These are phyloP conservation scores for Drosophila subquinaria DNA, from an alignment of 2,888 invertebrate species.

Conservation along the genomic window DNA sequence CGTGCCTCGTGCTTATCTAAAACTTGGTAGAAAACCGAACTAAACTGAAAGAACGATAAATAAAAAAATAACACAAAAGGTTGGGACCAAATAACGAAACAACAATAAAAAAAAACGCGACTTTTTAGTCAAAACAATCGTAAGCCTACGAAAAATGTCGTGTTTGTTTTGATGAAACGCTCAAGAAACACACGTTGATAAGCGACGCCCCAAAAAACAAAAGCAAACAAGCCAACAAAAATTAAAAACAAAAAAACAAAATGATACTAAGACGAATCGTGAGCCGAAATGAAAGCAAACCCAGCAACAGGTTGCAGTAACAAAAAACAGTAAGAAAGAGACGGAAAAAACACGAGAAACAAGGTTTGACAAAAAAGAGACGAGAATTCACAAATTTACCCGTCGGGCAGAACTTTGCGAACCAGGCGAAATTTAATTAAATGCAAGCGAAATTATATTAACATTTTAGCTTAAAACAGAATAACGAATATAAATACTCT, in stretches of 20 bases:
- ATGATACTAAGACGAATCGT: conserved; percentile 4
- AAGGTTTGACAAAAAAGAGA: conserved; percentile 7
- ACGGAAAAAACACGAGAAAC: conserved; percentile 15
- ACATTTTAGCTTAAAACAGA: neutral
- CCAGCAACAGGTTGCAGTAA: conserved; percentile 60
- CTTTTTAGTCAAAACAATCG: conserved; percentile 36
- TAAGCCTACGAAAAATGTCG: conserved; percentile 23
- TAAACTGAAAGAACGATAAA: conserved; percentile 7
- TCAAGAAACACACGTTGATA: conserved; percentile 46
- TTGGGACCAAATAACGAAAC: conserved; percentile 4
- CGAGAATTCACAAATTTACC: conserved; percentile 14
- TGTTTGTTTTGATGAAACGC: conserved; percentile 43
- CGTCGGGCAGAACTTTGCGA: conserved; percentile 36
- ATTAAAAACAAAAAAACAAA: neutral
- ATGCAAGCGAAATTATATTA: conserved; percentile 31
- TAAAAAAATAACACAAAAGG: neutral
- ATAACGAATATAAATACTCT: conserved; percentile 5
- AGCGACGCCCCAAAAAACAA: conserved; percentile 41
- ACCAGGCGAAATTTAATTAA: conserved; percentile 39
- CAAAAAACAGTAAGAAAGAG: conserved; percentile 11
- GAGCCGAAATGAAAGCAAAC: conserved; percentile 34
- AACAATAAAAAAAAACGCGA: conserved; percentile 10
- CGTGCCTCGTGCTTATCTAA: conserved; percentile 43
- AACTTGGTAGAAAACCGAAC: conserved; percentile 14
- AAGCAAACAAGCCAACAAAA: conserved; percentile 10